Evolutionary conservation across 2,113 vertebrate species (phyloP).

Genomic region (Leptodactylus fuscus): DNA sequence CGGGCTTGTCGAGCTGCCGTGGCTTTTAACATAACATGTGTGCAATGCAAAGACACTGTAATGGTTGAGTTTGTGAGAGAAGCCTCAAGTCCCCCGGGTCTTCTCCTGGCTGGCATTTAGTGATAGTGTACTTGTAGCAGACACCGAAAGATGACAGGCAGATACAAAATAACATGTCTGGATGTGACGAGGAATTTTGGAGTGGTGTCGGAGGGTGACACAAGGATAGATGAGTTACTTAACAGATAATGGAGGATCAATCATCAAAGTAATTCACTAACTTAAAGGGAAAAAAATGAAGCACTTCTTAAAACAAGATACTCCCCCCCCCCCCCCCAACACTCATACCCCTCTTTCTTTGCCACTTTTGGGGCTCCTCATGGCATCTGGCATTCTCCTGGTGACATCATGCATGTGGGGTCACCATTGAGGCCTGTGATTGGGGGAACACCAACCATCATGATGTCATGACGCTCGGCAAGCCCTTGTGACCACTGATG

Average conservation of each 20-base stretch:
- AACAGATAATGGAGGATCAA: background rate
- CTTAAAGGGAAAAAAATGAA: no score
- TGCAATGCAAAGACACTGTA: background rate
- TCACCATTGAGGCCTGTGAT: no score
- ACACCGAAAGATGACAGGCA: slow-evolving; percentile 15
- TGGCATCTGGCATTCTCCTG: no score
- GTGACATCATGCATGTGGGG: no score
- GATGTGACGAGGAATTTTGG: background rate
- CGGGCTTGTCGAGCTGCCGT: background rate
- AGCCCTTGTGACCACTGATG: no score
- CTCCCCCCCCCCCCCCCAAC: no score
- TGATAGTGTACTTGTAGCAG: background rate
- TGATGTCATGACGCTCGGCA: no score
- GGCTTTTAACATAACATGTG: slow-evolving; percentile 41
- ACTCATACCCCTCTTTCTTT: no score
- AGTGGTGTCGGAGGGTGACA: background rate
- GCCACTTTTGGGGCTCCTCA: no score
- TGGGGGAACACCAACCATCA: no score
- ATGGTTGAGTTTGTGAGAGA: slow-evolving; percentile 13
- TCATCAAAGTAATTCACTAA: no score
- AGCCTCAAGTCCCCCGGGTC: background rate
- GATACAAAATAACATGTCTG: background rate
- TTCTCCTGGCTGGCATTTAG: background rate
- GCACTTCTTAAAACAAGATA: no score
- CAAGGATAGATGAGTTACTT: background rate